Conservation (phyloP, 2,113 vertebrate genomes). For the Clupea harengus region DNA sequence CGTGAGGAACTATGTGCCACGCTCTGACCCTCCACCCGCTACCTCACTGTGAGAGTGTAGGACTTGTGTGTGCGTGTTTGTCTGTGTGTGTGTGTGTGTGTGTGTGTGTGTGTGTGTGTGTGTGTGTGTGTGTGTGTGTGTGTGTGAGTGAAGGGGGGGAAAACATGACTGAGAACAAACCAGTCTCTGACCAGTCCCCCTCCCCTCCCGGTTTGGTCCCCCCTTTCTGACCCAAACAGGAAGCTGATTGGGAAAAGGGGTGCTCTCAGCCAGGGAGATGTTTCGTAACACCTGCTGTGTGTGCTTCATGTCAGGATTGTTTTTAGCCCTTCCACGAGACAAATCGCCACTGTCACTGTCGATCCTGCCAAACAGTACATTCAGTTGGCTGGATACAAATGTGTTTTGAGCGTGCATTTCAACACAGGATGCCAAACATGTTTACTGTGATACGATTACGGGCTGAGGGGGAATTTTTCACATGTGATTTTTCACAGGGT, state of each 20-base stretch:
- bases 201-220: slow-evolving; percentile 46
- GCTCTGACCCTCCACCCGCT: slow-evolving; percentile 62
- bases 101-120: neutral
- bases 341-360: neutral
- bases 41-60: slow-evolving; percentile 48
- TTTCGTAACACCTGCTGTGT: slow-evolving; percentile 62
- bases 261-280: slow-evolving; percentile 27
- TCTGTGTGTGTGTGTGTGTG: neutral
- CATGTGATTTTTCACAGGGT: slow-evolving; percentile 22
- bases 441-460: neutral
- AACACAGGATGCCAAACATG: slow-evolving; percentile 17
- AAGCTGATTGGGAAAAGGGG: slow-evolving; percentile 63
- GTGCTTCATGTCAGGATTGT: neutral
- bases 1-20: slow-evolving; percentile 50
- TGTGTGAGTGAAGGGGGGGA: slow-evolving; percentile 45
- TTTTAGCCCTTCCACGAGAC: neutral
- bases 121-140: neutral
- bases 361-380: neutral
- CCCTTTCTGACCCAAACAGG: slow-evolving; percentile 66
- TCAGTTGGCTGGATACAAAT: neutral
- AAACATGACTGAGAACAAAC: slow-evolving; percentile 62
- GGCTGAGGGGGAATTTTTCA: slow-evolving; percentile 17
- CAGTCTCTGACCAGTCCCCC: slow-evolving; percentile 42
- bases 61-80: neutral
- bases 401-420: neutral